phyloP scores from a whole-genome alignment of 2,113 vertebrate genomes.

The Daphoenositta chrysoptera region DNA sequence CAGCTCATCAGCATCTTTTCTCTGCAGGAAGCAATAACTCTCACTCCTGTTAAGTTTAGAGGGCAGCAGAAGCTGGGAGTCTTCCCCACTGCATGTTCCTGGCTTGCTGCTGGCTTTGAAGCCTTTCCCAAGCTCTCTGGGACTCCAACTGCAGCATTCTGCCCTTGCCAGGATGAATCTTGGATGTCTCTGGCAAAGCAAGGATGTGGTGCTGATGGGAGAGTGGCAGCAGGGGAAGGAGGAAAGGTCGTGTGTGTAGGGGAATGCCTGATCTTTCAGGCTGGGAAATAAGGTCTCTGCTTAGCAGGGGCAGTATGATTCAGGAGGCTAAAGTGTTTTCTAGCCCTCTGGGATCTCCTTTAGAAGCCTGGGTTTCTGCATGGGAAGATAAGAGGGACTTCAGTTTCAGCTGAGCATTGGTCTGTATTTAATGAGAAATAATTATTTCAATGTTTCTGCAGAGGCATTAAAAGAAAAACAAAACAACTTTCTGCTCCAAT shows the following conservation, averaged over 20 bases:
- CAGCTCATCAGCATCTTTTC: slow-evolving; percentile 51
- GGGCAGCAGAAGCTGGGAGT: background rate
- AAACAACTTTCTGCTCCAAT: background rate
- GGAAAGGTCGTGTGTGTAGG: background rate
- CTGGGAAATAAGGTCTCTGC: background rate
- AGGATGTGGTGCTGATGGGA: background rate
- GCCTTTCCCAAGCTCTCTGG: background rate
- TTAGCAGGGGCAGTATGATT: background rate
- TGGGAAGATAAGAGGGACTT: slow-evolving; percentile 37
- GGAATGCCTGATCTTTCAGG: background rate
- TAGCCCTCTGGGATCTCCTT: slow-evolving; percentile 20
- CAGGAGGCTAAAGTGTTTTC: slow-evolving; percentile 7
- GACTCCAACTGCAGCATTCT: background rate
- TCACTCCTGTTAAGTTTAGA: background rate
- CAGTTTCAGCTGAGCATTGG: background rate
- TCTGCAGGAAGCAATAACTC: slow-evolving; percentile 12
- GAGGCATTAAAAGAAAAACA: background rate
- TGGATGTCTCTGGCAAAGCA: background rate
- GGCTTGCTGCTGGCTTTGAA: background rate
- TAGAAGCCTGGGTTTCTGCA: slow-evolving; percentile 6
- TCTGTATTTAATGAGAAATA: background rate
- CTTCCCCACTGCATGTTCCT: background rate
- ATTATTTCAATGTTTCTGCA: too few relatives aligned
- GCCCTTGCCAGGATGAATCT: background rate
- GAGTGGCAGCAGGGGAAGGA: background rate